A percentile compares a stretch with the other conserved stretches of the same genome.
Evolutionary conservation across 2,888 invertebrate genomes (phyloP).

Genomic region (Hydropsyche betteni): DNA sequence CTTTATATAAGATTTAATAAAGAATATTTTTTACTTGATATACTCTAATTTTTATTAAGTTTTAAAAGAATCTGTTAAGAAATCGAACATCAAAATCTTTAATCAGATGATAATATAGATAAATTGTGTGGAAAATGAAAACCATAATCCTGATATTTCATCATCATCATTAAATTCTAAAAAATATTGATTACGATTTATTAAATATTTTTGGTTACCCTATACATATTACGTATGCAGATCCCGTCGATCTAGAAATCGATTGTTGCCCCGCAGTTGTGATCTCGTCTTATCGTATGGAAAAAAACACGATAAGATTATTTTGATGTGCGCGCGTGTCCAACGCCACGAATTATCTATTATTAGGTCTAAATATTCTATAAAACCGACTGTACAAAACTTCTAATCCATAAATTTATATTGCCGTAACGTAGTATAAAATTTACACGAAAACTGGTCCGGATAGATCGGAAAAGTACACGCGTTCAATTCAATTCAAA

Average conservation of each 20-base stretch:
- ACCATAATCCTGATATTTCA: no score
- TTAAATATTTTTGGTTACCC: conserved; percentile 1
- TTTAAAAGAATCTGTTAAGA: no score
- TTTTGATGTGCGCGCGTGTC: background rate
- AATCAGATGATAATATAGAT: no score
- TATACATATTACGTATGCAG: background rate
- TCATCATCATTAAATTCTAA: no score
- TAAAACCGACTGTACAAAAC: background rate
- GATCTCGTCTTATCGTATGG: conserved; percentile 10
- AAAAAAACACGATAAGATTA: conserved; percentile 11
- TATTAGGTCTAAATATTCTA: conserved; percentile 19
- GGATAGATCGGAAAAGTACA: background rate
- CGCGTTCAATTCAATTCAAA: no score
- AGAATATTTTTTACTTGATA: no score
- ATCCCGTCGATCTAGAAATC: conserved; percentile 2
- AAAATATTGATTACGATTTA: no score
- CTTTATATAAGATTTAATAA: no score
- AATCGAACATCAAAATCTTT: no score
- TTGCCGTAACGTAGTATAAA: background rate
- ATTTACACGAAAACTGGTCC: conserved; percentile 9
- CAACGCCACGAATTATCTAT: conserved; percentile 8
- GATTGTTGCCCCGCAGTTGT: conserved; percentile 24
- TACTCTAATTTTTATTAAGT: no score
- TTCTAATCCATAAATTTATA: conserved; percentile 14
- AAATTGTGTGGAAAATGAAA: no score